Conservation (phyloP, 2,888 invertebrate species). For the Dyspetes luteomarginatus region DNA sequence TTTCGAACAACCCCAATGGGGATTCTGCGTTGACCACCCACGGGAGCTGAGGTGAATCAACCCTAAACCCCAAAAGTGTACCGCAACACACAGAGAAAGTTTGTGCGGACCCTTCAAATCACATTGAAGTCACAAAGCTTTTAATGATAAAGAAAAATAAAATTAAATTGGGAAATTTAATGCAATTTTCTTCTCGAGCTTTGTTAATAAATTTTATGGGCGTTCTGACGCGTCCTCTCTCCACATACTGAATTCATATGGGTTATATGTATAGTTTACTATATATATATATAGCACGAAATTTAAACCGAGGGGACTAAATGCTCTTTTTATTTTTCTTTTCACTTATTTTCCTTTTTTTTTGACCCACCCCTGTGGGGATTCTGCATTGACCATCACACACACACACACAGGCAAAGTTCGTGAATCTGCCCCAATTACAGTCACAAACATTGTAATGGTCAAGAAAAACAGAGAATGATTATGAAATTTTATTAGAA, state of each 20-base stretch:
- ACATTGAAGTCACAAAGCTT: not conserved
- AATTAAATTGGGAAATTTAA: too few relatives aligned
- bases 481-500: too few relatives aligned
- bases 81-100: constrained; percentile 12
- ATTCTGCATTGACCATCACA: constrained; percentile 64
- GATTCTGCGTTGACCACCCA: constrained; percentile 66
- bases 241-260: constrained; percentile 56
- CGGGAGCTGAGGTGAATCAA: constrained; percentile 39
- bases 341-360: constrained; percentile 42
- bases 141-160: too few relatives aligned
- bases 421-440: not conserved
- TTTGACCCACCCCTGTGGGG: constrained; percentile 16
- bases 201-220: too few relatives aligned
- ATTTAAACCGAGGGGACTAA: constrained; percentile 75
- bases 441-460: too few relatives aligned
- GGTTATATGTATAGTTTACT: constrained; percentile 40
- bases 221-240: constrained; percentile 41
- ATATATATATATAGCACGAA: not conserved
- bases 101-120: not conserved
- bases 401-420: constrained; percentile 3
- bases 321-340: constrained; percentile 79
- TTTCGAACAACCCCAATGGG: constrained; percentile 10
- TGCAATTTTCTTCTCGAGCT: too few relatives aligned
- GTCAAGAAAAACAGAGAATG: too few relatives aligned
- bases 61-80: constrained; percentile 28